These are phyloP conservation scores for Drosophila pandora DNA, from an alignment of 1,140 invertebrate genomes.

Conservation along the genomic window DNA sequence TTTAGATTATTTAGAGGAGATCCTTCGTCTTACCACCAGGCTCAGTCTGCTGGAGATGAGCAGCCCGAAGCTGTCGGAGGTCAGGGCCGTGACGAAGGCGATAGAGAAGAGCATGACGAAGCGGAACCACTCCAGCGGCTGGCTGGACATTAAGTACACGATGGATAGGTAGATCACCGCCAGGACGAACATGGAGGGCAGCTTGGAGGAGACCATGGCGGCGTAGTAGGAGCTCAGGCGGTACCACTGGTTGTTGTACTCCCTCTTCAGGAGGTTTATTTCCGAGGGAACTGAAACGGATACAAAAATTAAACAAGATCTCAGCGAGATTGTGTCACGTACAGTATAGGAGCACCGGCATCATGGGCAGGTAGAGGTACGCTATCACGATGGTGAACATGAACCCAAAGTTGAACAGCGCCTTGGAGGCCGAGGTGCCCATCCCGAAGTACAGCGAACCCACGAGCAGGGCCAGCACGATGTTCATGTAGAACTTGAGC, in stretches of 20 bases:
- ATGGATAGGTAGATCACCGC: slow-evolving; percentile 91
- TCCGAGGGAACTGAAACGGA: slow-evolving; percentile 92
- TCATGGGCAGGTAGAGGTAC: slow-evolving; percentile 91
- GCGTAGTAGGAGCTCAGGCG: slow-evolving; percentile 94
- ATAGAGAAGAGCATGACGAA: slow-evolving; percentile 89
- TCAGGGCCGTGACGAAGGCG: slow-evolving; percentile 88
- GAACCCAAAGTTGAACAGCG: slow-evolving; percentile 92
- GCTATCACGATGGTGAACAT: slow-evolving; percentile 91
- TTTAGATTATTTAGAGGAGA: neutral
- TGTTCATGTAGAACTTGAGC: slow-evolving; percentile 87
- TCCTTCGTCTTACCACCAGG: slow-evolving; percentile 86
- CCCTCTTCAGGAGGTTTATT: slow-evolving; percentile 93
- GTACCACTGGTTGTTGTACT: slow-evolving; percentile 98
- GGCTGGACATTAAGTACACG: slow-evolving; percentile 93
- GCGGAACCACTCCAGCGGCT: slow-evolving; percentile 91
- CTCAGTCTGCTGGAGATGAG: slow-evolving; percentile 89
- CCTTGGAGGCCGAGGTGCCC: slow-evolving; percentile 91
- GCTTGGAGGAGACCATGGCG: slow-evolving; percentile 90
- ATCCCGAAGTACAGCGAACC: slow-evolving; percentile 88
- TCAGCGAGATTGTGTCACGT: slow-evolving; percentile 78
- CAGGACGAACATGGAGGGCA: slow-evolving; percentile 89
- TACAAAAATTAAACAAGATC: neutral
- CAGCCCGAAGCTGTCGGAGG: slow-evolving; percentile 90
- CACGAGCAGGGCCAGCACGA: slow-evolving; percentile 89
- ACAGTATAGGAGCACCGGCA: slow-evolving; percentile 91